Conservation (phyloP, 2,113 vertebrate genomes). For the Nycticryphes semicollaris region DNA sequence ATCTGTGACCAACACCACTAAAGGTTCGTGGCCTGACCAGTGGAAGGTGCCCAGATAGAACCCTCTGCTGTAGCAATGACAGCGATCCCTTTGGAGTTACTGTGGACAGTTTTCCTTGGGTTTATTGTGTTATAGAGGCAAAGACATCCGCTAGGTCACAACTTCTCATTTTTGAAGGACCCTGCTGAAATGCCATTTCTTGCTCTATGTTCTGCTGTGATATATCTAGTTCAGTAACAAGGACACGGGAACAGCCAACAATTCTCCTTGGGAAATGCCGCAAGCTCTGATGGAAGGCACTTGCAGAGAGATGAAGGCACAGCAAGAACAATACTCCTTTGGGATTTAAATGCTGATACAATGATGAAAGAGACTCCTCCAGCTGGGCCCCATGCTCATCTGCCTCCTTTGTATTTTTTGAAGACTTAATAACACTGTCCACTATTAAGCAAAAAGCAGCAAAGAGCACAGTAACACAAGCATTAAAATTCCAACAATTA, state of each 20-base stretch:
- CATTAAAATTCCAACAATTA: background rate
- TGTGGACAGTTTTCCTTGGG: background rate
- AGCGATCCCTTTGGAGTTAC: background rate
- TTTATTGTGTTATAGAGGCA: background rate
- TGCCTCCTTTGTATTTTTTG: background rate
- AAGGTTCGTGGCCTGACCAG: background rate
- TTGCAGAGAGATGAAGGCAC: background rate
- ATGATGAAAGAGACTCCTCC: background rate
- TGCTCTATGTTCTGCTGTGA: background rate
- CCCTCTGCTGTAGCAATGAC: accelerated
- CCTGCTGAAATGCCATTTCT: background rate
- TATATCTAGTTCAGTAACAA: accelerated
- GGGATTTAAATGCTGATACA: background rate
- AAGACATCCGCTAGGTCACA: background rate
- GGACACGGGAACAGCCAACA: background rate
- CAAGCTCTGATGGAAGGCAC: background rate
- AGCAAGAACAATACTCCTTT: background rate
- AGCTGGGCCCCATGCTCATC: background rate
- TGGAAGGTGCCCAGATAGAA: background rate
- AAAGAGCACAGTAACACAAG: background rate
- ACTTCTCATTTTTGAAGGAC: background rate
- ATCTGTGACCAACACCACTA: background rate
- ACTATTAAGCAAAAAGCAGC: background rate
- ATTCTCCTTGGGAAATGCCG: background rate
- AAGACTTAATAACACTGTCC: background rate